Evolutionary conservation across 2,797 vertebrate species (phyloP), one percentile per base, ranked within the genome.

Genomic region (Antennarius maculatus): DNA sequence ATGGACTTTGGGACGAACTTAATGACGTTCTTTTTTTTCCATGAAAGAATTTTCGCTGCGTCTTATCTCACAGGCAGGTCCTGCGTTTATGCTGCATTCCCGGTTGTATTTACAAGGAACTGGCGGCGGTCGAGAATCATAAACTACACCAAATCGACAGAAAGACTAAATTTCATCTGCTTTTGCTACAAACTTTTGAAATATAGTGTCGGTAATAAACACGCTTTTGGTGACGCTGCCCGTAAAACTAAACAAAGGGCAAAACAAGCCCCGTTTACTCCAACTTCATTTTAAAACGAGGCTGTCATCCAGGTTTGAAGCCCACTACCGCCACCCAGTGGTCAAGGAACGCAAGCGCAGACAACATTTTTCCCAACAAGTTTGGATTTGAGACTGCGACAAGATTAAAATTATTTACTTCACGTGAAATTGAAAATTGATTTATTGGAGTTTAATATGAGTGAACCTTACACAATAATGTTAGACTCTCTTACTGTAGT

Each of bases 241-340:
- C 80, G 53, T 55, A 56, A 64, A 0, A 1, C 12, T 0, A 0
- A 0, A 4, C 0, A 0, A 0, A 8, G 80, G 60, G 54, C 1
- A 1, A n/a, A 65, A n/a, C n/a, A n/a, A n/a, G n/a, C n/a, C n/a
- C n/a, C n/a, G n/a, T n/a, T n/a, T n/a, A n/a, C 54, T 50, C 16
- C 29, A 55, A 0, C 5, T 23, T 54, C 4, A 14, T 52, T 41
- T 27, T 52, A 41, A 39, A 28, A 4, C 5, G 7, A 43, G 11
- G 9, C n/a, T 18, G 11, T 46, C 48, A 28, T n/a, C 6, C 3
- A 8, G 15, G 37, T 12, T 45, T 4, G 48, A 47, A 66, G 14
- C 6, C 1, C n/a, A 43, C 14, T 77, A 58, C 66, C 43, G 69
- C 70, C 79, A 48, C 56, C 80, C 12, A 12, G 14, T 76, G 82